Evolutionary conservation across 2,113 vertebrate species (phyloP).

Genomic region (Egretta garzetta): DNA sequence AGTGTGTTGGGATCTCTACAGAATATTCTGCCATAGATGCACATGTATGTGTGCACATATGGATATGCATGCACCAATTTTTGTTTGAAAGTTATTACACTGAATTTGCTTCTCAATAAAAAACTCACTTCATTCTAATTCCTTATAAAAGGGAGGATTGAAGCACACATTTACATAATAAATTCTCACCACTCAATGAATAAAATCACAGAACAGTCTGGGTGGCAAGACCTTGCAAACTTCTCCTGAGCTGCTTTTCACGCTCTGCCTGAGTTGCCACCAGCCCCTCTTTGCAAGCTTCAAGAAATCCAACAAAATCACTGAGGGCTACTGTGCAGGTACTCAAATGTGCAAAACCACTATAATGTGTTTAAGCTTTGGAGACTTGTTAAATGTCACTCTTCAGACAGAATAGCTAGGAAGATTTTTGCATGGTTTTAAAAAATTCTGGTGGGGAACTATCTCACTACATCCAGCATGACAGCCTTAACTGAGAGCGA

Average conservation of each 20-base stretch:
- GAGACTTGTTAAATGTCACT: background rate
- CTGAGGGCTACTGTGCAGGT: background rate
- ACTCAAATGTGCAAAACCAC: background rate
- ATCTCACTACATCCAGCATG: background rate
- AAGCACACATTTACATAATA: background rate
- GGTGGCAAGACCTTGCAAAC: background rate
- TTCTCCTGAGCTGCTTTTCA: background rate
- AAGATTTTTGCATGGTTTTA: background rate
- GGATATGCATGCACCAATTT: background rate
- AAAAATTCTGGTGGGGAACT: background rate
- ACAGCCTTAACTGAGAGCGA: background rate
- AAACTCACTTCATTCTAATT: background rate
- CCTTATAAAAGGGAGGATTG: background rate
- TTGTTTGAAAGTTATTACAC: background rate
- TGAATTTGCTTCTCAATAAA: background rate
- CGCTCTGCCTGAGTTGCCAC: background rate
- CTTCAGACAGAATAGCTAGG: background rate
- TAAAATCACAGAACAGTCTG: constrained; percentile 20
- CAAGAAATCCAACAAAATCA: background rate
- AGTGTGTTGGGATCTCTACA: background rate
- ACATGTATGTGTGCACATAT: fast-evolving
- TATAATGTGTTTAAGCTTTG: background rate
- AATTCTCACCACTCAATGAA: background rate
- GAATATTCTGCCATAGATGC: background rate
- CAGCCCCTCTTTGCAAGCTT: background rate